Conservation (phyloP, 2,113 vertebrate species). For the Nerophis lumbriciformis region DNA sequence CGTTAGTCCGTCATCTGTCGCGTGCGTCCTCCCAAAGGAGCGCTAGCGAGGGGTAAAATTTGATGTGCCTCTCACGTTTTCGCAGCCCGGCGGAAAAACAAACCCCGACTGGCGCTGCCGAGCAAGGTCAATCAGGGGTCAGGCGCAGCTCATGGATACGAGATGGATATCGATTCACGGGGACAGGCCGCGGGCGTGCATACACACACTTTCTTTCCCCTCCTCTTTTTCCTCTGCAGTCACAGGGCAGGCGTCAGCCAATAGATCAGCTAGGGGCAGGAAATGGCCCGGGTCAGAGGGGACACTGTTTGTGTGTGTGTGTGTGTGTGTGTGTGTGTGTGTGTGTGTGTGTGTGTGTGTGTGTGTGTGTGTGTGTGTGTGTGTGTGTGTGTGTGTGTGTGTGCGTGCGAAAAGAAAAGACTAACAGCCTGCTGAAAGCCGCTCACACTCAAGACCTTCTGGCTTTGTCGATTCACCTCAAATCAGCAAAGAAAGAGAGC, state of each 20-base stretch:
- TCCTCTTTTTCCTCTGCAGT: conserved; percentile 49
- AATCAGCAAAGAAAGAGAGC: conserved; percentile 31
- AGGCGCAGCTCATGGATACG: conserved; percentile 66
- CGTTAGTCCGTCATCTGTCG: conserved; percentile 20
- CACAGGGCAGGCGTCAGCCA: conserved; percentile 61
- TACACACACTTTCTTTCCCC: conserved; percentile 28
- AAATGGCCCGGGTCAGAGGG: conserved; percentile 64
- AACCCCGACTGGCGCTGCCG: conserved; percentile 45
- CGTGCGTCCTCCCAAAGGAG: conserved; percentile 2
- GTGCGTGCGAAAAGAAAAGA: conserved; percentile 61
- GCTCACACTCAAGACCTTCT: conserved; percentile 47
- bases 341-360: conserved; percentile 31
- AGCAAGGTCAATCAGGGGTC: conserved; percentile 65
- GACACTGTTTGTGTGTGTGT: conserved; percentile 13
- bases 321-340: conserved; percentile 21
- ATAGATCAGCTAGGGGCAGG: conserved; percentile 72
- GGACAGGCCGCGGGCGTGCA: conserved; percentile 53
- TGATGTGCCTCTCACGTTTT: conserved; percentile 50
- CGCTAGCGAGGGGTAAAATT: conserved; percentile 49
- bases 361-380: too few species aligned
- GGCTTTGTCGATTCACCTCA: conserved; percentile 41
- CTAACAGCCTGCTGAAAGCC: conserved; percentile 62
- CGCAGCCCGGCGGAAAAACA: conserved; percentile 40
- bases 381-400: conserved; percentile 17
- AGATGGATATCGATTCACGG: conserved; percentile 70